phyloP scores from a whole-genome alignment of 2,888 invertebrate species.

The Caenorhabditis afra region DNA sequence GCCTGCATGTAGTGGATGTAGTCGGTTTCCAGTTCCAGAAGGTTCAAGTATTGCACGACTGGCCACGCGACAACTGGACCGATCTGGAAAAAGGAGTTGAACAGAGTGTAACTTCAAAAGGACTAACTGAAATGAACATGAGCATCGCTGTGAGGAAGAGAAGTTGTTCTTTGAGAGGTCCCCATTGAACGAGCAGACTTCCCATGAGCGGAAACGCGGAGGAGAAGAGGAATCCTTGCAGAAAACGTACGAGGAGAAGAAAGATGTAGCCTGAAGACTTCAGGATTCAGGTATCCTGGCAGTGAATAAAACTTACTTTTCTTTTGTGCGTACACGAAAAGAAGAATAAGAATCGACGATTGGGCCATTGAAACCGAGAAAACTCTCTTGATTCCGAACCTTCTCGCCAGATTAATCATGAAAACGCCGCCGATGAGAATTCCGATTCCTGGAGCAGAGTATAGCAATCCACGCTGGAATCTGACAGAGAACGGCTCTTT shows the following conservation, averaged over 20 bases:
- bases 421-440: conserved; percentile 33
- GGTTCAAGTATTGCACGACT: conserved; percentile 53
- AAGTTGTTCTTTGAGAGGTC: conserved; percentile 74
- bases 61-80: conserved; percentile 67
- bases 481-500: conserved; percentile 8
- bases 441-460: conserved; percentile 54
- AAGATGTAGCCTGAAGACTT: conserved; percentile 27
- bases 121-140: conserved; percentile 69
- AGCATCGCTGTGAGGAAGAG: conserved; percentile 69
- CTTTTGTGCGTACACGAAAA: conserved; percentile 26
- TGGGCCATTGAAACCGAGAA: conserved; percentile 23
- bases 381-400: conserved; percentile 27
- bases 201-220: conserved; percentile 71
- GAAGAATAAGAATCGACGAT: conserved; percentile 5
- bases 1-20: conserved; percentile 50
- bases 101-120: no score
- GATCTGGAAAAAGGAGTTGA: conserved; percentile 56
- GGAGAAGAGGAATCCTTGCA: conserved; percentile 71
- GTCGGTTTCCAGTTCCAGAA: conserved; percentile 52
- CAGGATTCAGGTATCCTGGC: background rate
- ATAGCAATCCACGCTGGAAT: conserved; percentile 30
- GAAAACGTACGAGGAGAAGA: conserved; percentile 61
- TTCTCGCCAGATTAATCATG: conserved; percentile 17
- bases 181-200: conserved; percentile 72
- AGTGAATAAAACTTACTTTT: conserved; percentile 19